Conservation (phyloP, 2,113 vertebrate species). For the Eupsittula cactorum region DNA sequence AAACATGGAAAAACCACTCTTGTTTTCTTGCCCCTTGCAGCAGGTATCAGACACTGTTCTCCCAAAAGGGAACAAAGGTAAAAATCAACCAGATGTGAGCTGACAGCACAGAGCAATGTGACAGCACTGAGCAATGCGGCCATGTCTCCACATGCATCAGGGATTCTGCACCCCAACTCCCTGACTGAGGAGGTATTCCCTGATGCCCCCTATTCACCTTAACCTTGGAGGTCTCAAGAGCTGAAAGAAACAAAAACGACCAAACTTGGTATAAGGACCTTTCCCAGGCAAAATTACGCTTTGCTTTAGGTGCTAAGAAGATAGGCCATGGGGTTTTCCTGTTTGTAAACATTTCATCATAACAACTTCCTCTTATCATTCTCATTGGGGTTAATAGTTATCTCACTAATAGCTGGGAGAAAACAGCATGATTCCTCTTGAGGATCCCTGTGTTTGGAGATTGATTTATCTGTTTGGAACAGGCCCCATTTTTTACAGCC, state of each 20-base stretch:
- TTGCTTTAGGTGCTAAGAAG: neutral
- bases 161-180: neutral
- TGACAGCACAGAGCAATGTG: neutral
- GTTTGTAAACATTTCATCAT: constrained; percentile 10
- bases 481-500: neutral
- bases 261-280: neutral
- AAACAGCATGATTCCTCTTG: neutral
- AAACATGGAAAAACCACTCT: neutral
- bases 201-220: neutral
- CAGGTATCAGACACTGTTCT: accelerated
- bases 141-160: neutral
- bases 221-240: neutral
- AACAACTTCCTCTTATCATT: constrained; percentile 16
- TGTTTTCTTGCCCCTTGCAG: neutral
- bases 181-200: neutral
- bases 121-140: neutral
- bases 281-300: neutral
- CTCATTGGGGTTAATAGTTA: neutral
- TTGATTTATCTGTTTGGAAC: neutral
- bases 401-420: neutral
- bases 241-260: neutral
- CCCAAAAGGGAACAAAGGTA: neutral
- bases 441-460: neutral
- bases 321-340: neutral
- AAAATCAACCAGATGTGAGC: neutral